Evolutionary conservation across 2,797 vertebrate species (phyloP), one percentile per base, ranked within the genome.

Genomic region (Salmo trutta): DNA sequence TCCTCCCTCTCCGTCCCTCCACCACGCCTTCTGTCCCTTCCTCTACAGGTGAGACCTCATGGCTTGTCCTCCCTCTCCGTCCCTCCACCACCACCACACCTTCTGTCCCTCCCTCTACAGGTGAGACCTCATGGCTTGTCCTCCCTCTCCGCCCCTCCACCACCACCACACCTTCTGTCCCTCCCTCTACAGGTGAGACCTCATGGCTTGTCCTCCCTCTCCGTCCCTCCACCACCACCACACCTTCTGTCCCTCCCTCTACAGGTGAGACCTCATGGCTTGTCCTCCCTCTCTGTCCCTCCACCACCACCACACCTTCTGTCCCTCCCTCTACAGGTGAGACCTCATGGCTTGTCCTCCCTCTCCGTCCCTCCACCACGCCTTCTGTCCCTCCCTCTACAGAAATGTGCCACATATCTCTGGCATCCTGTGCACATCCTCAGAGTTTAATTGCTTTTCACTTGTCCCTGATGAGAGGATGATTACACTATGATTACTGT

Each of bases 371-470:
- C 24, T 1, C 62, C 52, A 12, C 52, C 16, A 14, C 33, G 33
- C 33, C 33, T 36, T 36, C 33, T 5, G 33, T 5, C 33, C 33
- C 33, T 36, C 33, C 33, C 5, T 36, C 67, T 76, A 67, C 24
- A 24, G 24, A 24, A 24, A 24, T 24, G 24, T 24, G 24, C 24
- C 24, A 24, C 24, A 24, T 24, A 24, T 80, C 74, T 81, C 21
- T 73, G 75, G 65, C 59, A 53, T 19, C 80, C 74, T 75, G 33
- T 16, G 68, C 0, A 16, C 1, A 53, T 72, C 64, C 78, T 75
- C 68, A 14, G 19, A n/a, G 36, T 82, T 73, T 76, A 87, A 85
- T 83, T 84, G 10, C 65, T 47, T 78, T 24, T 68, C 76, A 53
- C 21, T 24, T 16, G 2, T 65, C 33, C 70, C 62, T 73, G 69